Conservation (phyloP, 1,140 invertebrate genomes). For the Procambarus virginalis region DNA sequence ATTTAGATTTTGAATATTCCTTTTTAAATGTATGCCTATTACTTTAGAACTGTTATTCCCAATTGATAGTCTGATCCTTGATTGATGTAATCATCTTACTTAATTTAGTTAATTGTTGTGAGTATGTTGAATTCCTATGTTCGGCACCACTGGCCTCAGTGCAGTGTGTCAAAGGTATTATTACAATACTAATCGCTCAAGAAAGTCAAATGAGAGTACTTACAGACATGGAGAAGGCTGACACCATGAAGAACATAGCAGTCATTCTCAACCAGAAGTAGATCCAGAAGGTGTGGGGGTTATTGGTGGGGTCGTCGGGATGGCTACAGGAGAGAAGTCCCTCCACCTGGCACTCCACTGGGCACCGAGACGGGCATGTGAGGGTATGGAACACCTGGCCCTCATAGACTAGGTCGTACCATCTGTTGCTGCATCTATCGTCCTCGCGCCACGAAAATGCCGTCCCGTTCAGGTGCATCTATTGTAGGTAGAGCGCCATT, state of each 20-base stretch:
- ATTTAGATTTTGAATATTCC: too few species aligned
- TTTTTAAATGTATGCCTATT: too few species aligned
- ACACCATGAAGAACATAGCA: slow-evolving; percentile 82
- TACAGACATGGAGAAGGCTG: slow-evolving; percentile 81
- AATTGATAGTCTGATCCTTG: too few species aligned
- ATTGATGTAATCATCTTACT: too few species aligned
- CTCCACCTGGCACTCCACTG: slow-evolving; percentile 14
- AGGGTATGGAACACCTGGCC: background rate
- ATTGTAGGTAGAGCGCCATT: too few species aligned
- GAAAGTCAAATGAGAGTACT: background rate
- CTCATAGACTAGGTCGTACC: background rate
- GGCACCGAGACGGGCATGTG: background rate
- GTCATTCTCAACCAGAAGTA: slow-evolving; percentile 85
- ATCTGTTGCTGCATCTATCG: background rate
- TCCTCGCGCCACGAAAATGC: background rate
- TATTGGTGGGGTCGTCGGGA: slow-evolving; percentile 23
- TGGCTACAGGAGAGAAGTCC: background rate
- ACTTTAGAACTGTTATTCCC: too few species aligned
- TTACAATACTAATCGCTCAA: too few species aligned
- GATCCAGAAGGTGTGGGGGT: slow-evolving; percentile 77
- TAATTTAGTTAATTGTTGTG: too few species aligned
- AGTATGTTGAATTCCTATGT: too few species aligned
- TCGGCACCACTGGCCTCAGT: too few species aligned
- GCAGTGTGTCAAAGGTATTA: too few species aligned
- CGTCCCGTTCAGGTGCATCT: background rate